These are phyloP conservation scores for Phengaris alcon DNA, from an alignment of 2,888 invertebrate species.

Conservation along the genomic window DNA sequence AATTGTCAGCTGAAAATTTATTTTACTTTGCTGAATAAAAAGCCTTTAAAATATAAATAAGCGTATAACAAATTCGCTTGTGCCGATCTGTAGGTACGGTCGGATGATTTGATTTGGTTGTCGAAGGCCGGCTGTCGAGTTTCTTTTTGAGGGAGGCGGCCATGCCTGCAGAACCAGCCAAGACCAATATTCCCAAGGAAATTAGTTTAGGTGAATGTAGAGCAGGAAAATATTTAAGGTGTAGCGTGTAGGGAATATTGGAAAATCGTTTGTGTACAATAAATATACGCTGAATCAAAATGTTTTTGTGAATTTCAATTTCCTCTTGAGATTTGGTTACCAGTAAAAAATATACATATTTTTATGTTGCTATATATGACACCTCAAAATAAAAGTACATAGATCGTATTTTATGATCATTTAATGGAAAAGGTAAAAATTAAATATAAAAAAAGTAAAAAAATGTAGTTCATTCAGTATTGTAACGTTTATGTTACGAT, in stretches of 20 bases:
- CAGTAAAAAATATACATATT: background rate
- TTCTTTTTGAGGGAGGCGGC: conserved; percentile 70
- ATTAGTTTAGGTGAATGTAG: conserved; percentile 79
- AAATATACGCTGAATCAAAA: conserved; percentile 26
- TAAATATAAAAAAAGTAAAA: too few species aligned
- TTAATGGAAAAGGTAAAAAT: too few species aligned
- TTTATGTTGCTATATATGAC: background rate
- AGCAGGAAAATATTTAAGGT: conserved; percentile 71
- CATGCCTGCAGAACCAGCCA: conserved; percentile 73
- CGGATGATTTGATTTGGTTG: conserved; percentile 76
- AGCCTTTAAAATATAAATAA: conserved; percentile 27
- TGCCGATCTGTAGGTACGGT: conserved; percentile 73
- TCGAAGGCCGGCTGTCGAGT: conserved; percentile 64
- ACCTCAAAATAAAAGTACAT: background rate
- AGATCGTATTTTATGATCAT: too few species aligned
- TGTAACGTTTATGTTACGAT: too few species aligned
- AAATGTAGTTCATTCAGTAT: too few species aligned
- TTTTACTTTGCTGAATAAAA: too few species aligned
- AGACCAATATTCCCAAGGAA: conserved; percentile 78
- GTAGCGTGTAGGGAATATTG: conserved; percentile 52
- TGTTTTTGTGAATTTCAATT: conserved; percentile 22
- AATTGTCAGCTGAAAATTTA: too few species aligned
- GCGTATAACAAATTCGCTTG: conserved; percentile 62
- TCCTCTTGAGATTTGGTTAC: background rate
- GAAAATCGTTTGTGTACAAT: conserved; percentile 40